phyloP scores from a whole-genome alignment of 2,888 invertebrate genomes.

The Ochlodes sylvanus region DNA sequence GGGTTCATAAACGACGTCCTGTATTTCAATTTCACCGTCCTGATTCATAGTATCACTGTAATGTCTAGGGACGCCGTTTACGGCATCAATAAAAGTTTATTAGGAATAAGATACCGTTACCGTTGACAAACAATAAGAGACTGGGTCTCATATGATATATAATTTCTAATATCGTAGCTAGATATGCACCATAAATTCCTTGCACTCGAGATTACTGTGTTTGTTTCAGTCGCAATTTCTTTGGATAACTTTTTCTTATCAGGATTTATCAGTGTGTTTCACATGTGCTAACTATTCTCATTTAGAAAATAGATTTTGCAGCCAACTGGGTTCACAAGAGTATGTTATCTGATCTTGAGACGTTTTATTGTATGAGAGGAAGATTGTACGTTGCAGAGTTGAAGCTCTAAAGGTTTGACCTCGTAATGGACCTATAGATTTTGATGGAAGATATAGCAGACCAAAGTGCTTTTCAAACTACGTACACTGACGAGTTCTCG shows the following conservation, averaged over 20 bases:
- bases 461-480: too few species aligned
- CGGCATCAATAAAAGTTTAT: slow-evolving; percentile 40
- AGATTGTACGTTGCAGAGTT: too few species aligned
- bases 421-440: too few species aligned
- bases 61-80: slow-evolving; percentile 29
- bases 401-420: too few species aligned
- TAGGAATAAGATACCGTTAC: slow-evolving; percentile 41
- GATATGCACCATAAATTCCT: slow-evolving; percentile 4
- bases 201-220: slow-evolving; percentile 16
- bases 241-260: background rate
- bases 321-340: too few species aligned
- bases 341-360: too few species aligned
- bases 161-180: slow-evolving; percentile 5
- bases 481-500: too few species aligned
- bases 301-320: too few species aligned
- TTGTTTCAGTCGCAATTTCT: slow-evolving; percentile 1
- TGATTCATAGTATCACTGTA: slow-evolving; percentile 37
- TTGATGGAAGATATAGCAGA: too few species aligned
- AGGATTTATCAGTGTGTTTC: too few species aligned
- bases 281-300: too few species aligned
- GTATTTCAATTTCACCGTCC: slow-evolving; percentile 31
- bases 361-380: too few species aligned
- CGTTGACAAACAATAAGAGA: slow-evolving; percentile 41
- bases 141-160: slow-evolving; percentile 34
- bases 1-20: background rate